phyloP scores from a whole-genome alignment of 2,113 vertebrate genomes.

The Pongo pygmaeus region DNA sequence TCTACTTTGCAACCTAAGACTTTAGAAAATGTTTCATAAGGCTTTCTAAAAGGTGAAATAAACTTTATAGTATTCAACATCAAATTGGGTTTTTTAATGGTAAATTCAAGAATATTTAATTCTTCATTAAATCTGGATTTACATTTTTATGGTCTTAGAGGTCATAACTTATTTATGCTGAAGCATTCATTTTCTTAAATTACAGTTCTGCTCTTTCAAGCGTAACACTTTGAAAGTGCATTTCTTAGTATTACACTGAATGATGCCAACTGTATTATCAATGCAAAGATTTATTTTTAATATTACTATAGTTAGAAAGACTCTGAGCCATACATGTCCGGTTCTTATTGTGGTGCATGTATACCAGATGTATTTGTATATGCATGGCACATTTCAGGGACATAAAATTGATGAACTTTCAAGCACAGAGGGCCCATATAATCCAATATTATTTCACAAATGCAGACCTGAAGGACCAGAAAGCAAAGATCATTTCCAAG shows the following conservation, averaged over 20 bases:
- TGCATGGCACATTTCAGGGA: not conserved
- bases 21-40: not conserved
- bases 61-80: slow-evolving; percentile 41
- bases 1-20: not conserved
- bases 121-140: slow-evolving; percentile 80
- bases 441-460: not conserved
- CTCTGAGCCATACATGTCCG: not conserved
- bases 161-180: slow-evolving; percentile 69
- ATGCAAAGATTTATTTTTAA: slow-evolving; percentile 48
- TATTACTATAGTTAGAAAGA: slow-evolving; percentile 45
- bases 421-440: not conserved
- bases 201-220: slow-evolving; percentile 79
- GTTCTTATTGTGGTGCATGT: not conserved
- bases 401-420: not conserved
- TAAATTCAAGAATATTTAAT: slow-evolving; percentile 78
- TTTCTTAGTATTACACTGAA: slow-evolving; percentile 53
- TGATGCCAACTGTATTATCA: slow-evolving; percentile 54
- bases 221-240: slow-evolving; percentile 76
- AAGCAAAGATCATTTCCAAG: not conserved
- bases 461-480: not conserved
- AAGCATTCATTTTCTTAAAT: slow-evolving; percentile 74
- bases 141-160: slow-evolving; percentile 82
- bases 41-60: slow-evolving; percentile 49
- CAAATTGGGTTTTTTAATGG: slow-evolving; percentile 74
- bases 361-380: not conserved